Conservation (phyloP, 2,888 invertebrate species). For the Rotaria socialis region DNA sequence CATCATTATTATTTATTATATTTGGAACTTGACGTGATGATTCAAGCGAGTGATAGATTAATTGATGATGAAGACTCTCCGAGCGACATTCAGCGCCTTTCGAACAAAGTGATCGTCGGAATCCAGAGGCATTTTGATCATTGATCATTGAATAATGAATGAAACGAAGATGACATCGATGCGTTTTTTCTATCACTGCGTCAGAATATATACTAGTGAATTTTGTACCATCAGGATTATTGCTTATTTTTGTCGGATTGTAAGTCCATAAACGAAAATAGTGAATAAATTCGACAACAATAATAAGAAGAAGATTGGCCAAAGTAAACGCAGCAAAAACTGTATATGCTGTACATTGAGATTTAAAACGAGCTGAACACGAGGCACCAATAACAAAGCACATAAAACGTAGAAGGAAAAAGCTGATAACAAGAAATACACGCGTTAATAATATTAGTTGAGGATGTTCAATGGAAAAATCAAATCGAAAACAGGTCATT, state of each 20-base stretch:
- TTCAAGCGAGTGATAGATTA: background rate
- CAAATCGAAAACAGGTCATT: background rate
- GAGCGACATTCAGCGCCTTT: background rate
- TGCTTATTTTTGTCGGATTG: background rate
- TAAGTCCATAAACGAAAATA: conserved; percentile 5
- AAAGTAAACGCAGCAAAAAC: background rate
- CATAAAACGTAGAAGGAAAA: background rate
- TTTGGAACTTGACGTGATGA: background rate
- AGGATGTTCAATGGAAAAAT: background rate
- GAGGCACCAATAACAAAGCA: background rate
- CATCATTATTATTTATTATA: background rate
- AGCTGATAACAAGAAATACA: background rate
- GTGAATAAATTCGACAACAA: background rate
- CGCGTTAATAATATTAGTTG: background rate
- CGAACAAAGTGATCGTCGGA: background rate
- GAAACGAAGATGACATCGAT: background rate
- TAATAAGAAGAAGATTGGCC: too few relatives aligned
- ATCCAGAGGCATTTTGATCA: background rate
- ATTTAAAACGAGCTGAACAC: background rate
- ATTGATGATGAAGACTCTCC: background rate
- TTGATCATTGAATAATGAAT: background rate
- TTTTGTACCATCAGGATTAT: too few relatives aligned
- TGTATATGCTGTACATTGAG: background rate
- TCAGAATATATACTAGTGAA: too few relatives aligned
- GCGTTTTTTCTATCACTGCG: background rate